phyloP scores from a whole-genome alignment of 2,797 vertebrate genomes.

The Rhinophrynus dorsalis region DNA sequence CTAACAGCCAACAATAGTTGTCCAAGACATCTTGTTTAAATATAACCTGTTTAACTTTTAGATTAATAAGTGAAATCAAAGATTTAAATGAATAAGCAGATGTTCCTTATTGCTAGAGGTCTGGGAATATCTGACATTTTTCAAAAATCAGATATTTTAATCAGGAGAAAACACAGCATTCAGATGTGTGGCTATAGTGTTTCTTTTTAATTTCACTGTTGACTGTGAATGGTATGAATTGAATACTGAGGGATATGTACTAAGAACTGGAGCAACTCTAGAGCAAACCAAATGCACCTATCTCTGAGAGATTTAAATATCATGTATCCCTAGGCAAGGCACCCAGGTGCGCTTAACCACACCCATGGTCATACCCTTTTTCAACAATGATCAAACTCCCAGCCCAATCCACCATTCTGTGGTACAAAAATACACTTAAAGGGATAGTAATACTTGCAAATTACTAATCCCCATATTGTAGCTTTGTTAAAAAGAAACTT shows the following conservation, averaged over 20 bases:
- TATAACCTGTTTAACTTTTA: constrained; percentile 49
- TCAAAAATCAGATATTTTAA: neutral
- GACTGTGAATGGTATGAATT: neutral
- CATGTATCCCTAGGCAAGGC: neutral
- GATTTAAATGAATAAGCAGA: constrained; percentile 46
- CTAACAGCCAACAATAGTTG: neutral
- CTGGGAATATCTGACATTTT: constrained; percentile 11
- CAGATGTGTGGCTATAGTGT: neutral
- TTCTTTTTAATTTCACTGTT: neutral
- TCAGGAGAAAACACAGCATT: neutral
- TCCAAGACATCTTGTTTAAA: constrained; percentile 35
- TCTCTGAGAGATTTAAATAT: too few relatives aligned
- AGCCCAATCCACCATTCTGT: too few relatives aligned
- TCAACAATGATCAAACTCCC: too few relatives aligned
- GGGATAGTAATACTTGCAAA: too few relatives aligned
- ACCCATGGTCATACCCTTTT: too few relatives aligned
- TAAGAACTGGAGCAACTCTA: too few relatives aligned
- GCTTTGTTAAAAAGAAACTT: too few relatives aligned
- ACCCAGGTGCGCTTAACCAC: too few relatives aligned
- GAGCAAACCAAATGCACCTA: too few relatives aligned
- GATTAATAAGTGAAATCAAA: constrained; percentile 49
- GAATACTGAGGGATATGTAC: too few relatives aligned
- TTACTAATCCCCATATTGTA: too few relatives aligned
- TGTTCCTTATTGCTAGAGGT: constrained; percentile 25
- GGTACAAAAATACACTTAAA: too few relatives aligned